Base-by-base conservation (phyloP, 2,113 vertebrate genomes). In the Pipra filicauda region DNA sequence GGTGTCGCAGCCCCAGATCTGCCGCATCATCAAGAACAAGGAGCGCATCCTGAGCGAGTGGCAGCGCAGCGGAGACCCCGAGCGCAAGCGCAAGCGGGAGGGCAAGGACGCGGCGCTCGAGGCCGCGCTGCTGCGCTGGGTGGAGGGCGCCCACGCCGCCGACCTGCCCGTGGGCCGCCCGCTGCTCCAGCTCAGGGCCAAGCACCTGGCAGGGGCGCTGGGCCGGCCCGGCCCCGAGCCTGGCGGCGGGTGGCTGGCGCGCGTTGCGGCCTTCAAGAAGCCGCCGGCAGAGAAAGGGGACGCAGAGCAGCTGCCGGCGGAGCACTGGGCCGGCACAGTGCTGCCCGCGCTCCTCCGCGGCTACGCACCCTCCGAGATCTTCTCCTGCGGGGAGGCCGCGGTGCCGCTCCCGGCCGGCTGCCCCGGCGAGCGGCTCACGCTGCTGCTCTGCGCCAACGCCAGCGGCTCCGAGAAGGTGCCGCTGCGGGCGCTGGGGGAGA, bases 81-180 rank as follows among this genome's bases (percentile, higher is more conserved):
- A 95, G n/a, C 96, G 91, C 62, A 97, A 97, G 8, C 96, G 97
- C 69, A 91, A 76, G 75, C 69, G 92, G 33, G 95, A 95, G 5
- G 96, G 92, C 5, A 93, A 79, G 73, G 89, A 89, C 2, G 21
- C 9, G 6, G 65, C 80, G 4, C 15, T 87, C 0, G 96, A 96
- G 88, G 94, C 88, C 7, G 80, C 95, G 9, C 89, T 97, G 76
- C 92, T 97, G 93, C 97, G 96, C 82, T 98, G 97, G 98, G 96
- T 97, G 76, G 95, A 97, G 81, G 89, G 88, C 0, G 55, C 96
- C 95, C 94, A 54, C 2, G 27, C 66, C 16, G 20, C 96, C 16
- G 46, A 95, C 57, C 93, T 44, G 57, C 92, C 94, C 10, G 51
- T 33, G 73, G 46, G 93, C 7, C 21, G 35, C 88, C 78, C 91